Base-by-base conservation (phyloP, 2,113 vertebrate species). In the Garra rufa region DNA sequence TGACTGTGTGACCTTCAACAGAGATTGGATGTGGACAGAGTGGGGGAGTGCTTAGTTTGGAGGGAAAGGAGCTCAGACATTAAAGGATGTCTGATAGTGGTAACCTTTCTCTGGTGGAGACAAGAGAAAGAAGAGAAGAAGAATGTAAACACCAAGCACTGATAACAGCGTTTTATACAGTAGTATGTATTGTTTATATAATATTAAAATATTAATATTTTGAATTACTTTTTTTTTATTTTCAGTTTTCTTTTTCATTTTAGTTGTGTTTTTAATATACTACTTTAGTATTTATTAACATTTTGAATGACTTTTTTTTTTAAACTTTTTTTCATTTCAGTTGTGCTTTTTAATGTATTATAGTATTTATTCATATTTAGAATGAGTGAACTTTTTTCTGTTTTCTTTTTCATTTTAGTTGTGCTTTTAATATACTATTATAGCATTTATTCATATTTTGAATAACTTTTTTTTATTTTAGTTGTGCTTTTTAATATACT, bases 31-130 rank as follows among this genome's bases (percentile, higher is more conserved):
- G 44, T 38, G 41, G 13, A 48, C 19, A 2, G 2, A 46, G 76
- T 15, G 24, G 24, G n/a, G 6, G 41, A 48, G 17, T 28, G 7
- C 9, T 46, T 11, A 65, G n/a, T 14, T 46, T 65, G 14, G n/a
- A 24, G 15, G 9, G 48, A 80, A 26, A 80, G 11, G 2, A 80
- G 1, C 52, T 6, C 38, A 61, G 34, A 59, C 50, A 78, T 61
- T 44, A 10, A 61, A 30, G 26, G 17, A 46, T 15, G 19, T 1
- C 48, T 30, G 46, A 76, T 28, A 52, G 30, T 21, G 3, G 38
- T 26, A 79, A 79, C 38, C n/a, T 63, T 43, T 79, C 7, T 44
- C 38, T 44, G 76, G 14, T 44, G 17, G 21, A 52, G 59, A 78
- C 48, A 44, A n/a, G 14, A 38, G 6, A 63, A 28, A 63, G 28